A percentile compares a stretch with the other conserved stretches of the same genome.
Conservation (phyloP, 2,113 vertebrate genomes). For the Camarhynchus parvulus region DNA sequence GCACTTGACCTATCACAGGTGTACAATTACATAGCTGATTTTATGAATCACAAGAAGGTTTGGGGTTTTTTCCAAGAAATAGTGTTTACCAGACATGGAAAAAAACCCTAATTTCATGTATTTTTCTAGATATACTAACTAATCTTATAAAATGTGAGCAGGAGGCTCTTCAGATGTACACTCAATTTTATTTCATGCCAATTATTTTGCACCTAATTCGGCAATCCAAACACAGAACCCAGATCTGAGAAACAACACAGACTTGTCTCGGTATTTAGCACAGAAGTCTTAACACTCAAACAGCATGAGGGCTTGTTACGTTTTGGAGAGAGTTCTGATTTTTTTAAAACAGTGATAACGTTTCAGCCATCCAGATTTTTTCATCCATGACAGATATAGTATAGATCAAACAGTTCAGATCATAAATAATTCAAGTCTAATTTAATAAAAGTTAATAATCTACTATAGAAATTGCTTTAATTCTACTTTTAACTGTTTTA, state of each 20-base stretch:
- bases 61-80: background rate
- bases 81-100: background rate
- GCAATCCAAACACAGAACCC: constrained; percentile 55
- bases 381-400: constrained; percentile 44
- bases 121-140: constrained; percentile 1
- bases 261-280: constrained; percentile 52
- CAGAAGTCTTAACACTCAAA: constrained; percentile 67
- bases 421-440: constrained; percentile 66
- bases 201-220: constrained; percentile 62
- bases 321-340: constrained; percentile 52
- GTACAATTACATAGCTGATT: background rate
- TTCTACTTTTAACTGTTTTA: constrained; percentile 60
- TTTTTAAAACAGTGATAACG: constrained; percentile 43
- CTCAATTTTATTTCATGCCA: constrained; percentile 47
- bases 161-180: constrained; percentile 56
- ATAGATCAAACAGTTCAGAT: constrained; percentile 60
- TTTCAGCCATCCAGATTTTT: constrained; percentile 56
- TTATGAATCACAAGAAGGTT: constrained; percentile 1
- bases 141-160: constrained; percentile 36
- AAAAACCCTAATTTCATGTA: background rate
- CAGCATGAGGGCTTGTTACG: constrained; percentile 50
- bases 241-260: constrained; percentile 63
- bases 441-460: constrained; percentile 61
- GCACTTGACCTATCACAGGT: constrained; percentile 10
- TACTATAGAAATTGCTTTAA: constrained; percentile 40